Conservation (phyloP, 2,113 vertebrate genomes). For the Lamprotornis superbus region DNA sequence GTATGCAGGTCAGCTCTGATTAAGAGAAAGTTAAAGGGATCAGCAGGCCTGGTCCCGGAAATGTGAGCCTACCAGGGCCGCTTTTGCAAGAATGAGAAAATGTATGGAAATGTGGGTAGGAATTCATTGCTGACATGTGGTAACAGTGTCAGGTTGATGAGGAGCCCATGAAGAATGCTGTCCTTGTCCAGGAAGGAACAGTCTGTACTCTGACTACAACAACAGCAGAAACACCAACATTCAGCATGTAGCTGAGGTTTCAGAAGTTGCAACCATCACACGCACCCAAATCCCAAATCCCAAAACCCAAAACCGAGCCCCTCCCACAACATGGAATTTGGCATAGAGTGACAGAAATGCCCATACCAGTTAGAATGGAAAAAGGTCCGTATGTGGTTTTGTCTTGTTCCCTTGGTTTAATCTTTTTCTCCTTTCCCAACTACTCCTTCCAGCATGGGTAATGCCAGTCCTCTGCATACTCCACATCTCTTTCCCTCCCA, state of each 20-base stretch:
- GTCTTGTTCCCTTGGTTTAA: neutral
- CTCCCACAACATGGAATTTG: neutral
- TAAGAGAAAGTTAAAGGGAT: neutral
- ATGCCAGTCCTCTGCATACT: neutral
- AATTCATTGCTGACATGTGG: neutral
- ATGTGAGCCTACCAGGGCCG: neutral
- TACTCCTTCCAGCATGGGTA: neutral
- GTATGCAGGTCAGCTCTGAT: neutral
- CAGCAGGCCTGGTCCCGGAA: neutral
- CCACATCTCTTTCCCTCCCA: neutral
- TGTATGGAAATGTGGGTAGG: neutral
- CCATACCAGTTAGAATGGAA: neutral
- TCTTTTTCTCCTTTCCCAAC: neutral
- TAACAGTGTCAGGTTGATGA: slow-evolving; percentile 1
- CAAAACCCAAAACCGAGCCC: neutral
- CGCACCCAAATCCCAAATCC: neutral
- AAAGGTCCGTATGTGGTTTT: neutral
- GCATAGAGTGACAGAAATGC: neutral
- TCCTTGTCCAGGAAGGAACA: slow-evolving; percentile 4
- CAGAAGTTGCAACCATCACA: neutral
- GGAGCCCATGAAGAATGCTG: slow-evolving; percentile 1
- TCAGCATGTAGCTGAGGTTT: neutral
- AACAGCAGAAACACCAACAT: neutral
- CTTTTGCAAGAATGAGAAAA: slow-evolving; percentile 17
- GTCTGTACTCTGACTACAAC: neutral